Evolutionary conservation across 2,888 invertebrate genomes (phyloP).

Genomic region (Liodrosophila aerea): DNA sequence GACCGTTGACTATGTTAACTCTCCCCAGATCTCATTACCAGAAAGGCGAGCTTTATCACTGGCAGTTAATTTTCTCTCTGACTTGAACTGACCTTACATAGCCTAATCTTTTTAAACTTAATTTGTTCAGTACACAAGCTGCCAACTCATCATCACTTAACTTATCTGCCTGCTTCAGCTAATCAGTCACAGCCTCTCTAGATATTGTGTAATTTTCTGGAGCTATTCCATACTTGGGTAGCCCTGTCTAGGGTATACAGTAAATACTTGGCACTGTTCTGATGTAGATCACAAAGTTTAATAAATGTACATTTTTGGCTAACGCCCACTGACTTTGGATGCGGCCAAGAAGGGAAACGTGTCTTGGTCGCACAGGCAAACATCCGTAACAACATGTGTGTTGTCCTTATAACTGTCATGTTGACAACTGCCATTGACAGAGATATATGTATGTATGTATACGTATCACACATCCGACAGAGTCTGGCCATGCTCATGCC

Average conservation of each 20-base stretch:
- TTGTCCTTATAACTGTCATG: conserved; percentile 71
- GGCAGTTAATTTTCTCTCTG: too few species aligned
- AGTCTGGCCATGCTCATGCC: conserved; percentile 47
- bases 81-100: too few species aligned
- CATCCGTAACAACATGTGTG: conserved; percentile 55
- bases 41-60: too few species aligned
- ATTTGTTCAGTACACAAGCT: too few species aligned
- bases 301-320: conserved; percentile 33
- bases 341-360: conserved; percentile 19
- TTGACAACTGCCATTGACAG: conserved; percentile 73
- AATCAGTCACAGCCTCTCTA: too few species aligned
- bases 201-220: not conserved
- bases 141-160: too few species aligned
- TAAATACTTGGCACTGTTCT: not conserved
- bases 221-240: not conserved
- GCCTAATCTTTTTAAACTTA: too few species aligned
- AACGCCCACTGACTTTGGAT: conserved; percentile 17
- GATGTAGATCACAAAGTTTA: conserved; percentile 25
- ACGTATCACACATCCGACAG: conserved; percentile 48
- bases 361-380: conserved; percentile 35
- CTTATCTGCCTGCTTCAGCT: too few species aligned
- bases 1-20: too few species aligned
- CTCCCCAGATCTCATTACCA: too few species aligned
- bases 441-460: conserved; percentile 45
- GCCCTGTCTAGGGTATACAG: conserved; percentile 1